Evolutionary conservation across 2,113 vertebrate genomes (phyloP).

Genomic region (Colossoma macropomum): DNA sequence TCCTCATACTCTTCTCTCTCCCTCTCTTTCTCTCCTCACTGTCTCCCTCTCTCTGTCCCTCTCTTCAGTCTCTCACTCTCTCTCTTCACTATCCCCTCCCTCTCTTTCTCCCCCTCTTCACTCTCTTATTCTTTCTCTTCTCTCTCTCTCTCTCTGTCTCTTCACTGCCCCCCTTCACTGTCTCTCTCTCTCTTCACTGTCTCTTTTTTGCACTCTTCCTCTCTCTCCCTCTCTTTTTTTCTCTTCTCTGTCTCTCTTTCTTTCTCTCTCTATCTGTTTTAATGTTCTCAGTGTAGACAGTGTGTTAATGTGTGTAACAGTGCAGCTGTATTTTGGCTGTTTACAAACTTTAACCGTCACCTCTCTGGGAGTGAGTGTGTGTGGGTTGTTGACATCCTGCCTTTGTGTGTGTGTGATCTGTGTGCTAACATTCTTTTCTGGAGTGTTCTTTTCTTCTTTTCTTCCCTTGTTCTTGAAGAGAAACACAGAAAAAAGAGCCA

Average conservation of each 20-base stretch:
- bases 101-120: background rate
- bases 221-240: background rate
- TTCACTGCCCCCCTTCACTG: too few species aligned
- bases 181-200: too few species aligned
- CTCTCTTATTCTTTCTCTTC: too few species aligned
- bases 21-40: too few species aligned
- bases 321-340: background rate
- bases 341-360: too few species aligned
- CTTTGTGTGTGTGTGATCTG: constrained; percentile 20
- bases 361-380: too few species aligned
- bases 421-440: constrained; percentile 14
- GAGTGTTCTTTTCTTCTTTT: background rate
- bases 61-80: constrained; percentile 8
- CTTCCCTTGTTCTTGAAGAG: constrained; percentile 1
- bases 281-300: too few species aligned
- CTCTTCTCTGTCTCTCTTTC: background rate
- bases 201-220: too few species aligned
- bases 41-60: background rate
- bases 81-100: background rate
- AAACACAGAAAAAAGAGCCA: constrained; percentile 23
- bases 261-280: too few species aligned
- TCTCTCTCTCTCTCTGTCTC: background rate
- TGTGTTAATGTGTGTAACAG: too few species aligned
- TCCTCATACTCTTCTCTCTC: too few species aligned
- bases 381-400: constrained; percentile 42